These are phyloP conservation scores for Ceraclea dissimilis DNA, from an alignment of 2,888 invertebrate species.

Conservation along the genomic window DNA sequence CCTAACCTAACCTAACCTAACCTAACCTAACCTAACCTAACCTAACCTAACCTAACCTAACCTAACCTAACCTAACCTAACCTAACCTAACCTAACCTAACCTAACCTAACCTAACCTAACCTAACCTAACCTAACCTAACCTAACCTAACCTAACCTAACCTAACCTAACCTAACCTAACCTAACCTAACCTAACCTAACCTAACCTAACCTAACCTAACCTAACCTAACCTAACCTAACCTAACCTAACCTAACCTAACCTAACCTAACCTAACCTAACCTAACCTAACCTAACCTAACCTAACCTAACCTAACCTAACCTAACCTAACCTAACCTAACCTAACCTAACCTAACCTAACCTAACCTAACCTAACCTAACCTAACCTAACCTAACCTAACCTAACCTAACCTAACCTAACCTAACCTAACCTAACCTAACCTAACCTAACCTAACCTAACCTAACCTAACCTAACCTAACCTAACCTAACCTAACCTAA, in stretches of 20 bases:
- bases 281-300: slow-evolving; percentile 3
- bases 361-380: slow-evolving; percentile 3
- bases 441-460: slow-evolving; percentile 3
- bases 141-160: slow-evolving; percentile 3
- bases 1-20: slow-evolving; percentile 3
- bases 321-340: slow-evolving; percentile 3
- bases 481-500: slow-evolving; percentile 3
- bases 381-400: slow-evolving; percentile 3
- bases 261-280: slow-evolving; percentile 3
- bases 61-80: slow-evolving; percentile 3
- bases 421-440: slow-evolving; percentile 3
- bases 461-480: slow-evolving; percentile 3
- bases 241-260: slow-evolving; percentile 3
- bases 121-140: slow-evolving; percentile 3
- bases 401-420: slow-evolving; percentile 3
- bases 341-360: slow-evolving; percentile 3
- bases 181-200: slow-evolving; percentile 3
- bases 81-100: slow-evolving; percentile 3
- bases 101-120: slow-evolving; percentile 3
- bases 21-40: slow-evolving; percentile 3
- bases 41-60: slow-evolving; percentile 3
- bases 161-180: slow-evolving; percentile 3
- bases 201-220: slow-evolving; percentile 3
- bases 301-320: slow-evolving; percentile 3
- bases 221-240: slow-evolving; percentile 3